These are phyloP conservation scores for Nephrotoma flavescens DNA, from an alignment of 2,888 invertebrate genomes.

Conservation along the genomic window DNA sequence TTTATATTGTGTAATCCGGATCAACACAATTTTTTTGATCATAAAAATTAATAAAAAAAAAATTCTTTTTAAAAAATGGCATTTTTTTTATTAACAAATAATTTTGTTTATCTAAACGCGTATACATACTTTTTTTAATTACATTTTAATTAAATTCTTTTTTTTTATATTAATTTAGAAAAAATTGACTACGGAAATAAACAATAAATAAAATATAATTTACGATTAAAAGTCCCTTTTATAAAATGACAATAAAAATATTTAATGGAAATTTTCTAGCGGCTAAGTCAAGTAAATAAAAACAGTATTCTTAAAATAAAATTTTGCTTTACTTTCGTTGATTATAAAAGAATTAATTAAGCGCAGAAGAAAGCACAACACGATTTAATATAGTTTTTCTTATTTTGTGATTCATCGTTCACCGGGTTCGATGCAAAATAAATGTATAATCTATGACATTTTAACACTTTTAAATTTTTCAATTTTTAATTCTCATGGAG, in stretches of 20 bases:
- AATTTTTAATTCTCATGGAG: background rate
- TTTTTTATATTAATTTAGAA: background rate
- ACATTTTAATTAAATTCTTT: background rate
- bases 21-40: background rate
- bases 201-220: background rate
- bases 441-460: background rate
- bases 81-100: background rate
- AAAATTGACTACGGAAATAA: background rate
- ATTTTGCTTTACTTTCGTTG: background rate
- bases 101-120: background rate
- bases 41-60: background rate
- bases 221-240: background rate
- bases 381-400: background rate
- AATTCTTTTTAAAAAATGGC: too few relatives aligned
- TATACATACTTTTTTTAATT: background rate
- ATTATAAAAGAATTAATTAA: background rate
- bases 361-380: background rate
- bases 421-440: background rate
- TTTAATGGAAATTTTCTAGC: background rate
- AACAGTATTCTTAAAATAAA: background rate
- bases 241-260: background rate
- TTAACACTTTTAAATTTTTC: background rate
- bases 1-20: background rate
- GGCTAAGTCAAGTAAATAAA: background rate
- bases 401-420: background rate